Conservation (phyloP, 2,888 invertebrate genomes). For the Buathra laborator region DNA sequence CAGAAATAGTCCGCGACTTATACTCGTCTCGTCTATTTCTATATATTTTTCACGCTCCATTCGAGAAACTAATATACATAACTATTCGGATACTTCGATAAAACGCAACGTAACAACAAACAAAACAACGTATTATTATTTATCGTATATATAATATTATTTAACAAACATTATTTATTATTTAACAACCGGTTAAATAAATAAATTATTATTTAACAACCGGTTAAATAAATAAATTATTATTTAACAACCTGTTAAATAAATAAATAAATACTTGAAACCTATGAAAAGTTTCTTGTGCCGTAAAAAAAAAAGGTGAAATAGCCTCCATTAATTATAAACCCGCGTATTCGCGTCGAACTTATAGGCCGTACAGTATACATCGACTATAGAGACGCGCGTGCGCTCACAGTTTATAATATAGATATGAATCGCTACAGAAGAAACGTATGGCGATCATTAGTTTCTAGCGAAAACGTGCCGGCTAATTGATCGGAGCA, state of each 20-base stretch:
- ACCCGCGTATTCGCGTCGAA: slow-evolving; percentile 3
- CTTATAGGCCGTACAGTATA: background rate
- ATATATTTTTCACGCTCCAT: slow-evolving; percentile 1
- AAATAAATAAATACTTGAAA: background rate
- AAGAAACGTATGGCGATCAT: slow-evolving; percentile 80
- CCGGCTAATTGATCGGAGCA: slow-evolving; percentile 83
- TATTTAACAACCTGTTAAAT: background rate
- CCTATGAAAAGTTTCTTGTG: background rate
- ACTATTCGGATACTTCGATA: no score
- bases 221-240: no score
- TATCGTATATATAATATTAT: no score
- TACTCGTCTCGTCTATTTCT: slow-evolving; percentile 12
- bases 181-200: no score
- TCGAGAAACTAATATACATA: background rate
- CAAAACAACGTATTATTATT: no score
- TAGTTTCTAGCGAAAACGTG: slow-evolving; percentile 79
- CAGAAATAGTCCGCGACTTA: slow-evolving; percentile 45
- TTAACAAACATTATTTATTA: no score
- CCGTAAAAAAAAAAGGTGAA: background rate
- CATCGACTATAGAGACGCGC: background rate
- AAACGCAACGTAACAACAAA: no score
- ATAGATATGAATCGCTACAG: slow-evolving; percentile 30
- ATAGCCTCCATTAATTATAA: background rate
- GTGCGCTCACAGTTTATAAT: background rate
- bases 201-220: no score